phyloP scores from a whole-genome alignment of 2,888 invertebrate species.

The Cerceris rybyensis region DNA sequence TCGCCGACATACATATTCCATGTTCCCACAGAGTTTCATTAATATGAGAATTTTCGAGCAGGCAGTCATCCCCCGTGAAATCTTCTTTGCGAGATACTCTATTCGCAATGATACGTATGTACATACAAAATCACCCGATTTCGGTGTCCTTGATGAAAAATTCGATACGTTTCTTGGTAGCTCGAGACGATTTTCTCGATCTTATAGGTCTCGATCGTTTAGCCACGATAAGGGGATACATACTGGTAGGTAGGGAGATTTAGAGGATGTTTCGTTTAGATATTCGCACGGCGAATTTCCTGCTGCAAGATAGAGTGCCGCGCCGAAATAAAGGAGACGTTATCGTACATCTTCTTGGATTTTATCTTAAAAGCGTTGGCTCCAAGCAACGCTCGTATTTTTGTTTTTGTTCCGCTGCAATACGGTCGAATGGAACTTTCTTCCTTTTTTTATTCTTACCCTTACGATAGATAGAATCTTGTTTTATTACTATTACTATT shows the following conservation, averaged over 20 bases:
- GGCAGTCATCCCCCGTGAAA: too few species aligned
- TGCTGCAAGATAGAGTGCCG: background rate
- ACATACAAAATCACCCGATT: too few species aligned
- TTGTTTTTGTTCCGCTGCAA: background rate
- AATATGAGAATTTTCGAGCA: too few species aligned
- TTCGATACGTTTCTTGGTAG: background rate
- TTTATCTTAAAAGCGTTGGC: background rate
- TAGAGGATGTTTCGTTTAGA: background rate
- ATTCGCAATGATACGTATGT: too few species aligned
- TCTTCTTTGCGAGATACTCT: too few species aligned
- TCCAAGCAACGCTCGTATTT: background rate
- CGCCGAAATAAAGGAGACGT: conserved; percentile 11
- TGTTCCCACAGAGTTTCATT: too few species aligned
- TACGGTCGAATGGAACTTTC: too few species aligned
- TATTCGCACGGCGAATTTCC: background rate
- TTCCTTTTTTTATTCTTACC: too few species aligned
- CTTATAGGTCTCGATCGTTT: background rate
- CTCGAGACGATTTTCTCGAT: background rate
- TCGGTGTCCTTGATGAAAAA: too few species aligned
- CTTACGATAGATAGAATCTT: too few species aligned
- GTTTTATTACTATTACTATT: too few species aligned
- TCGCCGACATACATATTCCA: too few species aligned
- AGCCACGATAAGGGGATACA: background rate
- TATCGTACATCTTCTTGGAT: conserved; percentile 8
- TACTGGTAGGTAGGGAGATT: background rate